A percentile compares a stretch with the other conserved stretches of the same genome.
Conservation (phyloP, 2,797 vertebrate species). For the Chanos chanos region DNA sequence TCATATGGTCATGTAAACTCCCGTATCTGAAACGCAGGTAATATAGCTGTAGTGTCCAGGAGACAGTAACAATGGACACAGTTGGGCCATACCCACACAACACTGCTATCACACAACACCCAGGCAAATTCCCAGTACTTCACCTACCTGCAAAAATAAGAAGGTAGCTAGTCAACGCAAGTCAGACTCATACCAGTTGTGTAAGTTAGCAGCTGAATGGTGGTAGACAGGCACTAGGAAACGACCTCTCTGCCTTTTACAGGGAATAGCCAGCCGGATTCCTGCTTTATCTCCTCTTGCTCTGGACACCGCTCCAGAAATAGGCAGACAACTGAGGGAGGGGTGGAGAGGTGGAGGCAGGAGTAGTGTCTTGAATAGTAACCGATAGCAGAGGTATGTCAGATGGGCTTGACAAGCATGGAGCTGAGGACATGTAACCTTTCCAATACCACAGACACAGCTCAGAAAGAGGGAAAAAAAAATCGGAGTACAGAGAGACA, state of each 20-base stretch:
- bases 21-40: no score
- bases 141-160: no score
- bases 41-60: no score
- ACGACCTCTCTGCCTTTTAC: not conserved
- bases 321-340: constrained; percentile 38
- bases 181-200: no score
- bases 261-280: constrained; percentile 36
- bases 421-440: constrained; percentile 8
- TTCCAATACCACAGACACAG: constrained; percentile 5
- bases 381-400: constrained; percentile 52
- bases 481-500: no score
- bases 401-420: constrained; percentile 21
- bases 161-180: no score
- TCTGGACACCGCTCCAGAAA: constrained; percentile 49
- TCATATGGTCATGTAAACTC: no score
- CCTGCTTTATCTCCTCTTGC: constrained; percentile 42
- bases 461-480: not conserved
- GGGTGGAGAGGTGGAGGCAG: constrained; percentile 15
- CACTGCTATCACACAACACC: no score
- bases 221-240: not conserved
- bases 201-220: not conserved
- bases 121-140: no score
- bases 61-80: no score
- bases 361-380: constrained; percentile 37
- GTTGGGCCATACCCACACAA: no score